A percentile compares a stretch with the other conserved stretches of the same genome.
These are phyloP conservation scores for Nephrotoma flavescens DNA, from an alignment of 2,888 invertebrate species.

Conservation along the genomic window DNA sequence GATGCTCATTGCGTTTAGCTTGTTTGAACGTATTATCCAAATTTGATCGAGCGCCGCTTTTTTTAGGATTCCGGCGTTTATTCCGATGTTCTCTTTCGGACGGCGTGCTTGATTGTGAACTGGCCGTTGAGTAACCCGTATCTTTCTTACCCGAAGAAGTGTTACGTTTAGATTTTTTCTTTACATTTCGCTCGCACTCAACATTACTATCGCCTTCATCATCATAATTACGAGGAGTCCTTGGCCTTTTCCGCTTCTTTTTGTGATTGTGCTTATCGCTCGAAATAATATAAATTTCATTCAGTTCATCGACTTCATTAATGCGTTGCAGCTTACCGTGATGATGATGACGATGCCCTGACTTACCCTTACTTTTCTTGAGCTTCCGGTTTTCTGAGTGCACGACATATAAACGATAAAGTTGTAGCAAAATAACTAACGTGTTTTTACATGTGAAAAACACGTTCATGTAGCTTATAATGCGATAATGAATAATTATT, in stretches of 20 bases:
- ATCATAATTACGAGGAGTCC: conserved; percentile 8
- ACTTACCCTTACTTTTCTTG: conserved; percentile 20
- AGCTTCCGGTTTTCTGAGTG: conserved; percentile 48
- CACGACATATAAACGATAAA: conserved; percentile 70
- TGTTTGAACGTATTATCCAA: conserved; percentile 22
- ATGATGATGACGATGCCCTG: conserved; percentile 4
- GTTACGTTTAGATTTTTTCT: conserved; percentile 15
- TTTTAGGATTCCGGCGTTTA: conserved; percentile 19
- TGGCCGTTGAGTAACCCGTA: conserved; percentile 53
- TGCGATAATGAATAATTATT: conserved; percentile 73
- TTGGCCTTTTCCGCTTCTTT: not conserved
- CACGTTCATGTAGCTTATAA: conserved; percentile 89
- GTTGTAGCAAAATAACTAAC: conserved; percentile 71
- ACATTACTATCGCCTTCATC: conserved; percentile 22
- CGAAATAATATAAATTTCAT: conserved; percentile 40
- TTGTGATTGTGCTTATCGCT: conserved; percentile 23
- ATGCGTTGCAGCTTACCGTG: conserved; percentile 16
- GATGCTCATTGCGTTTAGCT: conserved; percentile 14
- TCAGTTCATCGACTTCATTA: conserved; percentile 26
- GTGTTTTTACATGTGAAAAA: conserved; percentile 88
- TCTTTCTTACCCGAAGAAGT: conserved; percentile 33
- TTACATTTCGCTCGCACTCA: conserved; percentile 19
- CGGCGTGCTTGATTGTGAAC: conserved; percentile 39
- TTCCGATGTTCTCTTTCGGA: conserved; percentile 20
- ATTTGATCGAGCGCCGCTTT: conserved; percentile 17